Evolutionary conservation across 2,797 vertebrate genomes (phyloP).

Genomic region (Coregonus ussuriensis): DNA sequence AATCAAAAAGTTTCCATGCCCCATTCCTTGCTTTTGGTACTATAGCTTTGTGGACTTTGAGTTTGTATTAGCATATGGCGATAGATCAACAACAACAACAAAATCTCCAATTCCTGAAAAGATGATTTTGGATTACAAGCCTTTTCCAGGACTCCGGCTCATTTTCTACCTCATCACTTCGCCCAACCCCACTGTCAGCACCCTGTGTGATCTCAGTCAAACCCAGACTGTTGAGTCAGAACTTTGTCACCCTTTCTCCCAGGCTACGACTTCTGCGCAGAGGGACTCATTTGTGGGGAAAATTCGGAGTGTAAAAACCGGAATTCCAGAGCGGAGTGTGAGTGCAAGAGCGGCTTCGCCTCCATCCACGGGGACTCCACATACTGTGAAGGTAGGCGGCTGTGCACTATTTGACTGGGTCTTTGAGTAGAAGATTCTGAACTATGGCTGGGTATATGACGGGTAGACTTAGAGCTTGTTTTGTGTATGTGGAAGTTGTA

Average conservation of each 20-base stretch:
- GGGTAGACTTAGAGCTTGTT: not conserved
- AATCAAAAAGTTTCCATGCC: not conserved
- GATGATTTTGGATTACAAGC: not conserved
- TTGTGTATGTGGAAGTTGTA: not conserved
- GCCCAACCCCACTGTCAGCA: not conserved
- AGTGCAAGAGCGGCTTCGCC: slow-evolving; percentile 88
- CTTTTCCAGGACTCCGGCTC: not conserved
- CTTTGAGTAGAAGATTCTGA: not conserved
- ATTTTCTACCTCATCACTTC: not conserved
- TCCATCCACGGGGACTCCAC: slow-evolving; percentile 87
- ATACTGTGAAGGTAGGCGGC: slow-evolving; percentile 89
- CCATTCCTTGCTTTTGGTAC: not conserved
- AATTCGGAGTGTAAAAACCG: slow-evolving; percentile 93
- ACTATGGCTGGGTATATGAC: not conserved
- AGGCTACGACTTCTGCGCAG: slow-evolving; percentile 96
- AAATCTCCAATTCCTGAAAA: too few relatives aligned
- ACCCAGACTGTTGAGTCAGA: not conserved
- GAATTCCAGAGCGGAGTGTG: slow-evolving; percentile 90
- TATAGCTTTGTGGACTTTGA: not conserved
- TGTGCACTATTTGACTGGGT: not conserved
- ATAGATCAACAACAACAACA: too few relatives aligned
- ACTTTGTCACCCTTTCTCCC: slow-evolving; percentile 49
- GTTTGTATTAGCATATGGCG: too few relatives aligned
- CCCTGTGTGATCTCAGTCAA: slow-evolving; percentile 2
- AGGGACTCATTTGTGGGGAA: slow-evolving; percentile 90